phyloP scores from a whole-genome alignment of 2,797 vertebrate genomes.

The Sciurus carolinensis region DNA sequence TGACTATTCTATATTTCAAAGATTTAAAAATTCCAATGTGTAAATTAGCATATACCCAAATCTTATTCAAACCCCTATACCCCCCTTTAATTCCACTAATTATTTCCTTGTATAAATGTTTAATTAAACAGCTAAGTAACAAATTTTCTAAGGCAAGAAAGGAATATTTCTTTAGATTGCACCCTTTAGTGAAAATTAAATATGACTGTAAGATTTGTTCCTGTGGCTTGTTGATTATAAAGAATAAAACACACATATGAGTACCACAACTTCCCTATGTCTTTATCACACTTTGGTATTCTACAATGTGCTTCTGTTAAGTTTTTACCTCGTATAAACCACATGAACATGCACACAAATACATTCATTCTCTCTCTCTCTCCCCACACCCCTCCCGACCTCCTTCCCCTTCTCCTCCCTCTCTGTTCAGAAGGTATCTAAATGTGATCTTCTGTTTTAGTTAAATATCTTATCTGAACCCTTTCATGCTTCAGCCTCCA shows the following conservation, averaged over 20 bases:
- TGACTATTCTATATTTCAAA: conserved; percentile 24
- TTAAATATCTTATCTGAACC: conserved; percentile 63
- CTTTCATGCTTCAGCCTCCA: neutral
- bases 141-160: conserved; percentile 70
- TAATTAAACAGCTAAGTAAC: conserved; percentile 67
- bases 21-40: neutral
- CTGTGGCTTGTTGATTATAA: conserved; percentile 84
- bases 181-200: conserved; percentile 78
- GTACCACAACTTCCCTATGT: neutral
- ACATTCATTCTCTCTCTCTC: neutral
- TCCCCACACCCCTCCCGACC: too few species aligned
- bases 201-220: conserved; percentile 80
- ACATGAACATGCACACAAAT: neutral
- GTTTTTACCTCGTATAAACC: conserved; percentile 73
- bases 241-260: conserved; percentile 74
- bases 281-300: conserved; percentile 79
- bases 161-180: conserved; percentile 74
- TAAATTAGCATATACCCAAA: conserved; percentile 50
- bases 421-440: conserved; percentile 53
- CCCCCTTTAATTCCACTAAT: conserved; percentile 9
- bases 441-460: conserved; percentile 65
- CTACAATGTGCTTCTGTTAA: conserved; percentile 80
- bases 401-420: neutral
- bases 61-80: conserved; percentile 17
- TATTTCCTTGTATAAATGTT: conserved; percentile 56